A percentile compares a stretch with the other conserved stretches of the same genome.
Evolutionary conservation across 1,140 invertebrate species (phyloP).

Genomic region (Trypoxylus dichotomus): DNA sequence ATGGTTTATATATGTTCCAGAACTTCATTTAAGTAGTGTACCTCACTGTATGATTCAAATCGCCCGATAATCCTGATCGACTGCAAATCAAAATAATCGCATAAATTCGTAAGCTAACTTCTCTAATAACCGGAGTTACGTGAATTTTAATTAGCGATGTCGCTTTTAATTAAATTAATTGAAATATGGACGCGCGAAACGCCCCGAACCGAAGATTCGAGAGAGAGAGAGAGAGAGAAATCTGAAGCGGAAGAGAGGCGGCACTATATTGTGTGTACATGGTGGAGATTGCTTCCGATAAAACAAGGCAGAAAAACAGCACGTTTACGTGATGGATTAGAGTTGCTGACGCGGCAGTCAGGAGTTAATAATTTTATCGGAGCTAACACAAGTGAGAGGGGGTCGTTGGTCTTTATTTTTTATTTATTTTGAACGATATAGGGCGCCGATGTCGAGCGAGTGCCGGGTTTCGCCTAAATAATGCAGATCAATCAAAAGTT

Average conservation of each 20-base stretch:
- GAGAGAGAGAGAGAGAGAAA: neutral
- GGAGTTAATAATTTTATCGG: neutral
- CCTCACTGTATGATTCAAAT: too few relatives aligned
- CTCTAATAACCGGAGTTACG: neutral
- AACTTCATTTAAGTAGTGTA: too few relatives aligned
- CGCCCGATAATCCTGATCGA: neutral
- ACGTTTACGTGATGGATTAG: neutral
- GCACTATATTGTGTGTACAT: too few relatives aligned
- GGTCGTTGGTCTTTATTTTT: too few relatives aligned
- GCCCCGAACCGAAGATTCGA: neutral
- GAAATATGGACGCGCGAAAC: neutral
- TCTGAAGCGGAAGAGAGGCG: too few relatives aligned
- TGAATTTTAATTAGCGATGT: neutral
- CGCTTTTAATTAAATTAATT: conserved; percentile 1
- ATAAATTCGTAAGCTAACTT: neutral
- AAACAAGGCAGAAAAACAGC: neutral
- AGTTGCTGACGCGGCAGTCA: neutral
- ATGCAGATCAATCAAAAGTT: too few relatives aligned
- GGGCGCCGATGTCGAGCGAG: too few relatives aligned
- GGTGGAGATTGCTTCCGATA: too few relatives aligned
- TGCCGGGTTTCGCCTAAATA: too few relatives aligned
- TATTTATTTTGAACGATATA: too few relatives aligned
- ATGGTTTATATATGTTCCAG: too few relatives aligned
- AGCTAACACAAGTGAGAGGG: too few relatives aligned
- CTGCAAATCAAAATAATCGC: neutral